Evolutionary conservation across 1,140 invertebrate species (phyloP), one percentile per base, ranked within the genome.

Genomic region (Drosophila fuyamai): DNA sequence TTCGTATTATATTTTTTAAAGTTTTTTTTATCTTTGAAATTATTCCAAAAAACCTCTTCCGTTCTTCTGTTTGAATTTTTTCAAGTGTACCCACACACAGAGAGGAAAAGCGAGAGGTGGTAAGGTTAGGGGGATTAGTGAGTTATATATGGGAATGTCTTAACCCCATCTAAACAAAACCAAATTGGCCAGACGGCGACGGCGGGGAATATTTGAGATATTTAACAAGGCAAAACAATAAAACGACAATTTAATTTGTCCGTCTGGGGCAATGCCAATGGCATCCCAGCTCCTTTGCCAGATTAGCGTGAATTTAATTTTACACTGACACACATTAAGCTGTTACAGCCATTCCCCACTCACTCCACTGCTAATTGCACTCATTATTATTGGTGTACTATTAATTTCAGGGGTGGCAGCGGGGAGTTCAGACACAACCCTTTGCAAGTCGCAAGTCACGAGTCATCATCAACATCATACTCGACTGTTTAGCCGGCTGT

Each of bases 221-320:
- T 86, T 86, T 83, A 79, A 83, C 78, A 73, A 71, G 79, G 77
- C 81, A 60, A 84, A 84, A 84, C 81, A 88, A 86, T 86, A 86
- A 86, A 86, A 86, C 83, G 83, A 86, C 83, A 88, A 83, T 86
- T 88, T 86, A 86, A 86, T 86, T 88, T 83, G 83, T 79, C 36
- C 46, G 59, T 62, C 67, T 65, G 76, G 38, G 51, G 32, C 71
- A 36, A n/a, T 74, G 55, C 60, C 79, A 67, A 44, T 67, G 77
- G 76, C 80, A 67, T 54, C 32, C 56, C 65, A 54, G 46, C 53
- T 41, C 57, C 16, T 27, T 43, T 35, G 70, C 48, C 41, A 77
- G 84, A 84, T 88, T 88, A 88, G 80, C 73, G 80, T 89, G 56
- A 88, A 89, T 89, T 88, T 88, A 83, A 88, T 88, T 88, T 88